phyloP scores from a whole-genome alignment of 2,888 invertebrate genomes.

The Griposia aprilina region DNA sequence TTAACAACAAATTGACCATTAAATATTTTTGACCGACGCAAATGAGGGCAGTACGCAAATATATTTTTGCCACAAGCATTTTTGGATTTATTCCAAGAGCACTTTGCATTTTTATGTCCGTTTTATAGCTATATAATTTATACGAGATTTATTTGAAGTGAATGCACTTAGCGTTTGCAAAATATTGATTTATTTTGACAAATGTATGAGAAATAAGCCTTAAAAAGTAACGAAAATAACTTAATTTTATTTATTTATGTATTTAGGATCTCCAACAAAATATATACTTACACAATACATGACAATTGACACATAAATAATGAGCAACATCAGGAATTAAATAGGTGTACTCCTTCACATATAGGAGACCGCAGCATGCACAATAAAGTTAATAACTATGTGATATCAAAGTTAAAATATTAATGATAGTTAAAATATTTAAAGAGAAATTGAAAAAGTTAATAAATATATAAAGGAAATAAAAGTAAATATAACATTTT shows the following conservation, averaged over 20 bases:
- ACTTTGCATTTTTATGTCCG: constrained; percentile 60
- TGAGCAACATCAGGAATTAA: no score
- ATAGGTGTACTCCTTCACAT: no score
- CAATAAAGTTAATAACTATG: no score
- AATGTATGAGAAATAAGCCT: constrained; percentile 1
- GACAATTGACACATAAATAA: no score
- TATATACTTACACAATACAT: no score
- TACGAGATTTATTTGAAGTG: constrained; percentile 56
- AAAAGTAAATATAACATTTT: no score
- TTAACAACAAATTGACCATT: not conserved
- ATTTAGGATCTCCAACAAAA: not conserved
- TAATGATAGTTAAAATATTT: no score
- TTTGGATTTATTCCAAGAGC: constrained; percentile 67
- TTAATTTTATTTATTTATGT: not conserved
- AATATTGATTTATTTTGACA: constrained; percentile 14
- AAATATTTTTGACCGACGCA: constrained; percentile 20
- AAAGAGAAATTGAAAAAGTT: no score
- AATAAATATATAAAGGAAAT: no score
- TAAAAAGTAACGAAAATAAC: not conserved
- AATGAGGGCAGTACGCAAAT: constrained; percentile 29
- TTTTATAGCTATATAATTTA: constrained; percentile 66
- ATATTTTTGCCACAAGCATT: constrained; percentile 41
- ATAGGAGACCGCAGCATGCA: no score
- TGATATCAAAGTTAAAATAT: no score
- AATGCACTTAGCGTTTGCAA: constrained; percentile 36